Evolutionary conservation across 2,797 vertebrate species (phyloP), one percentile per base, ranked within the genome.

Genomic region (Melanotaenia pygmaea): DNA sequence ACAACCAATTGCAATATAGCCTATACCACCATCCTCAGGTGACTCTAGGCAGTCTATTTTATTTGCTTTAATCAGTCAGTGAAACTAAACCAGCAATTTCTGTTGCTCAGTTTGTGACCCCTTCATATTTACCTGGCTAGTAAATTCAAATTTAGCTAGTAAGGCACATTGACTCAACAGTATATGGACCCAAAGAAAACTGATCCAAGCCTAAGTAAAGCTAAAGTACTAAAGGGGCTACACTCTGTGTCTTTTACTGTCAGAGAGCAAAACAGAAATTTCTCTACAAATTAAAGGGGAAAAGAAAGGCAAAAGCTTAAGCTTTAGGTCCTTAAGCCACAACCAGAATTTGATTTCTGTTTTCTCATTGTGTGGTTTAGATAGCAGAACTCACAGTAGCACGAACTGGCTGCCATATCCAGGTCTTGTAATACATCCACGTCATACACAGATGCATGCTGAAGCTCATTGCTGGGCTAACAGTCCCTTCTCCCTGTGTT

Each of bases 401-500:
- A 24, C n/a, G 32, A 11, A 62, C 67, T 80, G 77, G 86, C 45
- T 30, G 60, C 74, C 62, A 30, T 65, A 74, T 87, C 88, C 91
- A 88, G 90, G 67, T 90, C 90, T 90, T 70, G 84, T 90, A 89
- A 91, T 90, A 87, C 88, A 91, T 90, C 86, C 73, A 3, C 43
- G 1, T 9, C 8, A 18, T 65, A 22, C 32, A 38, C 20, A 54
- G 11, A 38, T 58, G 53, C 43, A 56, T 64, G 60, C 82, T 70
- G 85, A 92, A 24, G 85, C 89, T 91, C 78, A 91, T 86, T 73
- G 80, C 78, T 87, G 88, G 86, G 80, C 87, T 93, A 92, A 93
- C 80, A 90, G 92, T 94, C 94, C 93, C 89, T 95, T 97, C 95
- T 90, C 92, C 97, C 95, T 98, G 96, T 97, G 96, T 96, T 95